Evolutionary conservation across 1,140 invertebrate genomes (phyloP).

Genomic region (Cyphomyrmex costatus): DNA sequence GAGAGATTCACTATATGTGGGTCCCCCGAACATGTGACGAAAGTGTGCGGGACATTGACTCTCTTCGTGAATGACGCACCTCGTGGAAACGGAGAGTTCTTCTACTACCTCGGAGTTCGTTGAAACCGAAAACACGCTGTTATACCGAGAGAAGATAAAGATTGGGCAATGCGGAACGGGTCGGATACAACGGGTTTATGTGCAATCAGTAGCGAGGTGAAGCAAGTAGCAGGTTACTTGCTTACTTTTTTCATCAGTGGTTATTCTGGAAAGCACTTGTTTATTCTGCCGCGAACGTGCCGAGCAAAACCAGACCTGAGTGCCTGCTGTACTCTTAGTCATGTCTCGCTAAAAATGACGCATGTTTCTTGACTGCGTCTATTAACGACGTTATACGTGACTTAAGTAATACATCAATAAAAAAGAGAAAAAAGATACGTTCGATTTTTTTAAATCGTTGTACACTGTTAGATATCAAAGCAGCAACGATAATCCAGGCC

Average conservation of each 20-base stretch:
- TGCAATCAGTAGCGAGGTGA: neutral
- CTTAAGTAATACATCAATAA: neutral
- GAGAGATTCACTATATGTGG: conserved; percentile 26
- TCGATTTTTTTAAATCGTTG: neutral
- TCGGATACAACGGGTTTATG: neutral
- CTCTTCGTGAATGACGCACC: conserved; percentile 47
- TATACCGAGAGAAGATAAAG: neutral
- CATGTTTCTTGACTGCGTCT: conserved; percentile 9
- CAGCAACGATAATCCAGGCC: too few relatives aligned
- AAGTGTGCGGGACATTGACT: conserved; percentile 64
- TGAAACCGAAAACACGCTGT: conserved; percentile 58
- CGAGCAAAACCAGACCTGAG: conserved; percentile 21
- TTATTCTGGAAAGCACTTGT: conserved; percentile 20
- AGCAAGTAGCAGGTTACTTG: conserved; percentile 14
- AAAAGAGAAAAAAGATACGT: neutral
- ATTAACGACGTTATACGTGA: conserved; percentile 38
- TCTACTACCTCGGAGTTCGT: conserved; percentile 18
- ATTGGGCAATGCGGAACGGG: conserved; percentile 14
- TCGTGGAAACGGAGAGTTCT: conserved; percentile 44
- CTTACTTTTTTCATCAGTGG: conserved; percentile 45
- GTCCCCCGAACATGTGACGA: conserved; percentile 58
- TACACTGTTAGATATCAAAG: neutral
- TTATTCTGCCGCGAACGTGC: conserved; percentile 33
- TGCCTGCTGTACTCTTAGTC: conserved; percentile 29
- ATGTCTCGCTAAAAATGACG: conserved; percentile 33